Conservation (phyloP, 2,888 invertebrate genomes). For the Dolomedes plantarius region DNA sequence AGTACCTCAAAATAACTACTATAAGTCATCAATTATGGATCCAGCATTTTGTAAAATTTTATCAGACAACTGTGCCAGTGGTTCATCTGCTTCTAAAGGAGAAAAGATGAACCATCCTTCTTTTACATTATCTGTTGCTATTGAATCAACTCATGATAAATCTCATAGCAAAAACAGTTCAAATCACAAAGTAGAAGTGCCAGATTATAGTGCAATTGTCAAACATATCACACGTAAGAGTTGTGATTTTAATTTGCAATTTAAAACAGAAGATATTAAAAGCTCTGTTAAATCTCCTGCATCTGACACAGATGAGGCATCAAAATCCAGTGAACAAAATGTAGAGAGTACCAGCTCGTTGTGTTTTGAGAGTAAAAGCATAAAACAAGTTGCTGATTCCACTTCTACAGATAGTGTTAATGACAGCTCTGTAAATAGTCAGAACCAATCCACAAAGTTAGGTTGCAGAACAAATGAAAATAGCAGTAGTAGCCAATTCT, state of each 20-base stretch:
- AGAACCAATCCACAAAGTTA: background rate
- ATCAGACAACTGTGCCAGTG: conserved; percentile 26
- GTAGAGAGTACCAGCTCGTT: background rate
- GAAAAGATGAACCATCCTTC: conserved; percentile 30
- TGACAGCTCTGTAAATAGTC: conserved; percentile 13
- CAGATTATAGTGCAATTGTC: conserved; percentile 33
- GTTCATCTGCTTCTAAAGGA: conserved; percentile 25
- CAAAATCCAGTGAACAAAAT: conserved; percentile 30
- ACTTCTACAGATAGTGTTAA: background rate
- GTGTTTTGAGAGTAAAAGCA: background rate
- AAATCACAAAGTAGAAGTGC: conserved; percentile 12
- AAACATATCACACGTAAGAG: conserved; percentile 28
- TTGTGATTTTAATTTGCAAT: conserved; percentile 31
- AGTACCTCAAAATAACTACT: conserved; percentile 39
- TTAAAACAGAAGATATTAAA: conserved; percentile 15
- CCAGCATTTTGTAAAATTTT: conserved; percentile 49
- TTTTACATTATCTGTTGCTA: conserved; percentile 67
- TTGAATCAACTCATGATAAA: conserved; percentile 67
- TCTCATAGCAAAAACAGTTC: conserved; percentile 57
- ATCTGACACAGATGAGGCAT: background rate
- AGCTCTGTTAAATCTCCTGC: background rate
- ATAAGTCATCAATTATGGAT: conserved; percentile 48
- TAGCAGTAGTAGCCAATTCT: conserved; percentile 42
- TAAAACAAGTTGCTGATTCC: conserved; percentile 22
- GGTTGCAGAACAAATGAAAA: background rate